Evolutionary conservation across 2,888 invertebrate species (phyloP), one percentile per base, ranked within the genome.

Genomic region (Eupsilia transversa): DNA sequence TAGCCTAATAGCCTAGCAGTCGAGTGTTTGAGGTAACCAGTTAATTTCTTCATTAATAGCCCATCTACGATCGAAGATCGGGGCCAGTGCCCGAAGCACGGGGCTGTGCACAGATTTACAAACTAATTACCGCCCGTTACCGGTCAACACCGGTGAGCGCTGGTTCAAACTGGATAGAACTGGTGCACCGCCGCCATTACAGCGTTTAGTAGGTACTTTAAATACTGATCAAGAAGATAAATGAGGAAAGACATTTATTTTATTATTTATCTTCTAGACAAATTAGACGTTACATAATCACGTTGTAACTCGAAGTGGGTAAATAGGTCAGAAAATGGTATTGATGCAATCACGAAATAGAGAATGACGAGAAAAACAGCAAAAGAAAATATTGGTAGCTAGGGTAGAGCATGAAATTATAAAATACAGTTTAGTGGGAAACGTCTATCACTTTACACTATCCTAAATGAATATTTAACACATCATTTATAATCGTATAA

Each of bases 11-110:
- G 60, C 43, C 41, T 20, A 60, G 43, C 60, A 54, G 23, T 70
- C 3, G 56, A 84, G 71, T 80, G 72, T 77, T 77, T 56, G 67
- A 35, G 70, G 60, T 64, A 65, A 49, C 64, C 49, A 67, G 65
- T 67, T 81, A 84, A 70, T 83, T 77, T 84, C 85, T 71, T 81
- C 81, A 81, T 84, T 82, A 70, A 74, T 72, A 72, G 69, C 66
- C 72, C 61, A 79, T 79, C 68, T 73, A 68, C 56, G 68, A 33
- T 46, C 65, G 59, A 64, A 60, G 79, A 41, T 78, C 41, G 52
- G 33, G 12, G 30, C n/a, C 52, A 43, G 23, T n/a, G 43, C 49
- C 20, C 60, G 65, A 49, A 27, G 35, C 27, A 72, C 82, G 72
- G 67, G 59, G 59, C 67, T 71, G 49, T 72, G 68, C 74, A 73